Percentiles rank a stretch among this genome's conserved stretches.
Conservation (phyloP, 2,888 invertebrate species). For the Drosophila glabriapex region DNA sequence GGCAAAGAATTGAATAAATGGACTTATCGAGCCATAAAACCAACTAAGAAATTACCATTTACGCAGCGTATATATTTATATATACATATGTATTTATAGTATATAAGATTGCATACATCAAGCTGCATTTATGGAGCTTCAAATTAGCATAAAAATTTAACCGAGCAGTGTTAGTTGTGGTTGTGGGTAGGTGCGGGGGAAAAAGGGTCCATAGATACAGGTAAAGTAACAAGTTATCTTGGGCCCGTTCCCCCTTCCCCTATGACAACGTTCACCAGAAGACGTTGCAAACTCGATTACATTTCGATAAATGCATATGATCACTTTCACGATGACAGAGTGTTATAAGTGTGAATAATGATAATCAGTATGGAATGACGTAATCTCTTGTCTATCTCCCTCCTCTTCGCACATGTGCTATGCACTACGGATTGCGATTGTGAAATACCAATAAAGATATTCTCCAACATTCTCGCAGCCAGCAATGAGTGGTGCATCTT, state of each 20-base stretch:
- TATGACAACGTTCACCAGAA: neutral
- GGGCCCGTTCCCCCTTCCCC: neutral
- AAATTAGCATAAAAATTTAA: neutral
- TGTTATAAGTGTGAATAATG: conserved; percentile 19
- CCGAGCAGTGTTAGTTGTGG: neutral
- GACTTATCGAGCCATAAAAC: conserved; percentile 20
- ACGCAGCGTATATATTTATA: neutral
- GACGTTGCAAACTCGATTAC: conserved; percentile 45
- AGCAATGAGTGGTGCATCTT: conserved; percentile 23
- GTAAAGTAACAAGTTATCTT: conserved; percentile 16
- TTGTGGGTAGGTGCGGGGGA: neutral
- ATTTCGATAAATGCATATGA: conserved; percentile 20
- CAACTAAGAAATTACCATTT: neutral
- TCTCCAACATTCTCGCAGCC: conserved; percentile 58
- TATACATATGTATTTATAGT: neutral
- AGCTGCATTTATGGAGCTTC: conserved; percentile 10
- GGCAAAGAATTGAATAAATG: conserved; percentile 22
- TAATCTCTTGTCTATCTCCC: conserved; percentile 11
- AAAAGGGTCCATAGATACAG: neutral
- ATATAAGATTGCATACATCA: neutral
- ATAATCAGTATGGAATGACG: conserved; percentile 34
- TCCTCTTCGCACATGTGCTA: neutral
- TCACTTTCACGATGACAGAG: conserved; percentile 30
- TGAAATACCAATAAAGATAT: conserved; percentile 30
- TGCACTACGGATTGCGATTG: conserved; percentile 22